Base-by-base conservation (phyloP, 2,797 vertebrate genomes). In the Eremophila alpestris region DNA sequence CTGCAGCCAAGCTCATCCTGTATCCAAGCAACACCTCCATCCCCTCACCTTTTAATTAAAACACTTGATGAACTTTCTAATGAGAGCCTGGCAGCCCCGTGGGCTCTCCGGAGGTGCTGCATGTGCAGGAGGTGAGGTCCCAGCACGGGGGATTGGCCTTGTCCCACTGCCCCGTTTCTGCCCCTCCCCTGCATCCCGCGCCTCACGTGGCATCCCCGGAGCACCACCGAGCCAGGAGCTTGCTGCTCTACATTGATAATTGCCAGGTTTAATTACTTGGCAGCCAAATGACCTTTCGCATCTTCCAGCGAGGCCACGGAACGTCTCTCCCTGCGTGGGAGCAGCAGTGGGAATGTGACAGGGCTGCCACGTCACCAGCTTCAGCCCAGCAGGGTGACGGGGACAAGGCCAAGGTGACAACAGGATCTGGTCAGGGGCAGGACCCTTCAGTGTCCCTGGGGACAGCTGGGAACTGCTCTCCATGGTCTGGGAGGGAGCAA, bases 211-310 rank as follows among this genome's bases (percentile, higher is more conserved):
- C 38, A 30, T 13, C 55, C 59, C n/a, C 1, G 0, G 34, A 56
- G 85, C 17, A 0, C 68, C 0, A 0, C 48, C 82, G 4, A 54
- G 59, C 67, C 81, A 26, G 67, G 81, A 76, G 65, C 69, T 90
- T 1, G 40, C 86, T 81, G 93, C 80, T 91, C 40, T 7, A 21
- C 73, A 16, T 5, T 62, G 93, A 19, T 92, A 95, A 95, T 96
- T 88, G 77, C 88, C 88, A 30, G 83, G 65, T 93, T 95, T 95
- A 95, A 96, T 96, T 96, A 92, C 80, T 88, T 4, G 9, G 80
- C 77, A 64, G 88, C 46, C 69, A 71, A 90, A 81, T 67, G 90
- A 91, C 90, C 93, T 95, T 90, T 93, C 65, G 46, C 73, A 71
- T 83, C 86, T 88, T 82, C 45, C 76, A 70, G 49, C 0, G 4